These are phyloP conservation scores for Chitala chitala DNA, from an alignment of 2,113 vertebrate species.

Conservation along the genomic window DNA sequence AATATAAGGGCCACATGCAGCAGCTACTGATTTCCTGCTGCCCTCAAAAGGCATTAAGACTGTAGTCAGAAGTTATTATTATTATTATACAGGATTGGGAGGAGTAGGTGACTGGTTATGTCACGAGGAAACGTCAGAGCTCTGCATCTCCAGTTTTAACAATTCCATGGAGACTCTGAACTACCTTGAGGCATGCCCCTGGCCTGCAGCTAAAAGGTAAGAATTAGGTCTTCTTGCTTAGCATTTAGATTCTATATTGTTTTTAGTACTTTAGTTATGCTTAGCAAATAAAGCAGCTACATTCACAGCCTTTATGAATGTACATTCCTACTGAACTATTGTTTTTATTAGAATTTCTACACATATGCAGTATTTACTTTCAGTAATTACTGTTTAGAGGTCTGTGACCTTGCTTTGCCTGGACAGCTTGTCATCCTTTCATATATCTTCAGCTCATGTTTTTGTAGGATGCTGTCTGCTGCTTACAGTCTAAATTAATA, in stretches of 20 bases:
- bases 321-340: background rate
- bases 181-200: slow-evolving; percentile 47
- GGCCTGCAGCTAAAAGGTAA: slow-evolving; percentile 53
- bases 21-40: slow-evolving; percentile 1
- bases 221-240: background rate
- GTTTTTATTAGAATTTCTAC: background rate
- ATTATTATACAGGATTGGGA: slow-evolving; percentile 24
- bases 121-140: slow-evolving; percentile 37
- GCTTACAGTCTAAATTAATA: slow-evolving; percentile 38
- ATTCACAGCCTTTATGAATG: background rate
- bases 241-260: background rate
- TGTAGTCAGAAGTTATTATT: background rate
- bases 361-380: too few relatives aligned
- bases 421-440: slow-evolving; percentile 33
- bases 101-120: slow-evolving; percentile 24
- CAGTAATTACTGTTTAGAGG: slow-evolving; percentile 32
- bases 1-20: slow-evolving; percentile 20
- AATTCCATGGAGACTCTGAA: slow-evolving; percentile 41
- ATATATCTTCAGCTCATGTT: slow-evolving; percentile 23
- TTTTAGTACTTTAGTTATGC: background rate
- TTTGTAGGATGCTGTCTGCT: slow-evolving; percentile 35
- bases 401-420: slow-evolving; percentile 43
- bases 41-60: background rate
- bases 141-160: slow-evolving; percentile 50
- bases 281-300: slow-evolving; percentile 18